A percentile compares a stretch with the other conserved stretches of the same genome.
These are phyloP conservation scores for Bibio marci DNA, from an alignment of 2,888 invertebrate species.

Conservation along the genomic window DNA sequence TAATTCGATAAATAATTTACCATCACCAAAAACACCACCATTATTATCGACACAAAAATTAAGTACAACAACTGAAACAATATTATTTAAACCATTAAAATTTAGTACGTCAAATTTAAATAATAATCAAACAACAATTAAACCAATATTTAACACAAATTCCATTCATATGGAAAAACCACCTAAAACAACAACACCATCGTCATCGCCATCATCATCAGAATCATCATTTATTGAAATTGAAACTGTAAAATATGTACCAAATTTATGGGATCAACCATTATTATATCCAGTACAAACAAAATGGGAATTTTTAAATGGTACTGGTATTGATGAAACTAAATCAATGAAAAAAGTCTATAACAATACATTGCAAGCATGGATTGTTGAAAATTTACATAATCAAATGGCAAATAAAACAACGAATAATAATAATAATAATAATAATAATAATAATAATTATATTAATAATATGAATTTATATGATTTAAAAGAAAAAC, in stretches of 20 bases:
- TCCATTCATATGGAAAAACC: not conserved
- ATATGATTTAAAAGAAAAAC: conserved; percentile 14
- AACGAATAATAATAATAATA: not conserved
- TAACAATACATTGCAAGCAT: conserved; percentile 44
- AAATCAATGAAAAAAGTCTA: conserved; percentile 35
- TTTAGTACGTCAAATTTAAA: too few species aligned
- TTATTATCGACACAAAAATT: too few species aligned
- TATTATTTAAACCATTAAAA: too few species aligned
- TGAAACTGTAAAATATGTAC: conserved; percentile 18
- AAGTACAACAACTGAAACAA: too few species aligned
- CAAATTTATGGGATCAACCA: conserved; percentile 8
- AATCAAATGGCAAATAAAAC: conserved; percentile 15
- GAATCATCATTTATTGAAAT: conserved; percentile 14
- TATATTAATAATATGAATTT: too few species aligned
- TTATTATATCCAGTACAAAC: conserved; percentile 25
- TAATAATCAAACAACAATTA: not conserved
- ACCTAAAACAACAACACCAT: not conserved
- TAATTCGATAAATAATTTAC: not conserved
- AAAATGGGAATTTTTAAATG: conserved; percentile 42
- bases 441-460: not conserved
- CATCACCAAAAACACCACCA: not conserved
- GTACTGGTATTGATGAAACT: conserved; percentile 16
- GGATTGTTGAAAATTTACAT: conserved; percentile 39
- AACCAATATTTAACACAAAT: conserved; percentile 2
- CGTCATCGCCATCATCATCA: not conserved